A percentile compares a stretch with the other conserved stretches of the same genome.
Evolutionary conservation across 2,888 invertebrate species (phyloP).

Genomic region (Lepidocyrtinus sp.): DNA sequence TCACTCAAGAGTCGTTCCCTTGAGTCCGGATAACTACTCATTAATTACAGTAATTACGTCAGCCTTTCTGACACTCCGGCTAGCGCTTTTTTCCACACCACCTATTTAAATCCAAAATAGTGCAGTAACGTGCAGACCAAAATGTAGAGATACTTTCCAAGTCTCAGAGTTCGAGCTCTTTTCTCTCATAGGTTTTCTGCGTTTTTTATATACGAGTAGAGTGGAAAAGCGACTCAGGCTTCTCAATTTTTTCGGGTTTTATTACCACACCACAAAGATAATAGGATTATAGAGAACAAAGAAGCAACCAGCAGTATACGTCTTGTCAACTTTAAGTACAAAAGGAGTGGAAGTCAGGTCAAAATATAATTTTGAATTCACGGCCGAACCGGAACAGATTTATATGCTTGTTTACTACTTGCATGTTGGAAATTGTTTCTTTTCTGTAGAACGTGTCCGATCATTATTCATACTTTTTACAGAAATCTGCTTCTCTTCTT

Average conservation of each 20-base stretch:
- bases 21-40: slow-evolving; percentile 53
- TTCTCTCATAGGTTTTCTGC: not conserved
- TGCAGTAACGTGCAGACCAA: too few relatives aligned
- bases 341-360: not conserved
- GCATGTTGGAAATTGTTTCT: too few relatives aligned
- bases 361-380: not conserved
- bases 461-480: slow-evolving; percentile 15
- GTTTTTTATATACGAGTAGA: too few relatives aligned
- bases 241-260: slow-evolving; percentile 24
- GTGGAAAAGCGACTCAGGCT: not conserved
- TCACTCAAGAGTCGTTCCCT: slow-evolving; percentile 52
- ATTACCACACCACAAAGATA: slow-evolving; percentile 21
- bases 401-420: not conserved
- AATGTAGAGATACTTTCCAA: not conserved
- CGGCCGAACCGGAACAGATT: not conserved
- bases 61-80: slow-evolving; percentile 37
- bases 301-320: not conserved
- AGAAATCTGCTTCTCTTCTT: not conserved
- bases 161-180: not conserved
- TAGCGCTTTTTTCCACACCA: not conserved
- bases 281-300: slow-evolving; percentile 29
- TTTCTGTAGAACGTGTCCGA: not conserved
- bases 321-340: not conserved
- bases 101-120: slow-evolving; percentile 13
- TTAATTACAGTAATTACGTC: slow-evolving; percentile 59